phyloP scores from a whole-genome alignment of 2,113 vertebrate genomes.

The Gobius niger region DNA sequence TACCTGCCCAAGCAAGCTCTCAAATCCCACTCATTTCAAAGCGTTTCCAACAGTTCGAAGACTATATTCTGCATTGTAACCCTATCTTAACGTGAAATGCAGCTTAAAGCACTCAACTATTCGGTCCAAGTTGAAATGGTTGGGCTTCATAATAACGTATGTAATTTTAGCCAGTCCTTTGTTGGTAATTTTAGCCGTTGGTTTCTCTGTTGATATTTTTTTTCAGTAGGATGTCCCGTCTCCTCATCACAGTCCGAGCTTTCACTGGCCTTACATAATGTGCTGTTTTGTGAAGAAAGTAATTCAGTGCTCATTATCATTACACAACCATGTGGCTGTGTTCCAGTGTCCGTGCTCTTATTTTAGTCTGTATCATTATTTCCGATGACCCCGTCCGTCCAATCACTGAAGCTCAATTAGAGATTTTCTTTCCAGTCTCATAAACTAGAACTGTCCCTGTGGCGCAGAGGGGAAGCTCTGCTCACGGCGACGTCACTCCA shows the following conservation, averaged over 20 bases:
- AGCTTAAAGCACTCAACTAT: no score
- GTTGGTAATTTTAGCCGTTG: slow-evolving; percentile 1
- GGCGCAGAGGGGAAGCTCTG: slow-evolving; percentile 18
- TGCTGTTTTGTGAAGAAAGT: slow-evolving; percentile 54
- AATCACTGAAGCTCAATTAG: slow-evolving; percentile 71
- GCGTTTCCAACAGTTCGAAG: no score
- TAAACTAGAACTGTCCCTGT: slow-evolving; percentile 57
- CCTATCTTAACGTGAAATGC: no score
- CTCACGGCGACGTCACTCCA: slow-evolving; percentile 34
- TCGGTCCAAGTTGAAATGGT: no score
- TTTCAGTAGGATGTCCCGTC: slow-evolving; percentile 11
- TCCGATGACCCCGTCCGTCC: slow-evolving; percentile 63
- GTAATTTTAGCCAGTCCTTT: no score
- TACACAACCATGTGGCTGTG: slow-evolving; percentile 62
- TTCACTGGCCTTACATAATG: slow-evolving; percentile 63
- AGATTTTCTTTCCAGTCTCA: slow-evolving; percentile 67
- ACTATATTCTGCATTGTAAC: no score
- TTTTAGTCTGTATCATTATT: slow-evolving; percentile 73
- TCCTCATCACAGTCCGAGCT: slow-evolving; percentile 23
- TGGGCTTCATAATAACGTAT: no score
- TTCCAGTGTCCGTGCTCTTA: slow-evolving; percentile 63
- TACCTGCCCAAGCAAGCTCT: no score
- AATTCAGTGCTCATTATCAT: slow-evolving; percentile 68
- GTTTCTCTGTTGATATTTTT: neutral
- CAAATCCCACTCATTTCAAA: no score